Percentiles rank a stretch among this genome's conserved stretches.
These are phyloP conservation scores for Penelope pileata DNA, from an alignment of 2,113 vertebrate genomes.

Conservation along the genomic window DNA sequence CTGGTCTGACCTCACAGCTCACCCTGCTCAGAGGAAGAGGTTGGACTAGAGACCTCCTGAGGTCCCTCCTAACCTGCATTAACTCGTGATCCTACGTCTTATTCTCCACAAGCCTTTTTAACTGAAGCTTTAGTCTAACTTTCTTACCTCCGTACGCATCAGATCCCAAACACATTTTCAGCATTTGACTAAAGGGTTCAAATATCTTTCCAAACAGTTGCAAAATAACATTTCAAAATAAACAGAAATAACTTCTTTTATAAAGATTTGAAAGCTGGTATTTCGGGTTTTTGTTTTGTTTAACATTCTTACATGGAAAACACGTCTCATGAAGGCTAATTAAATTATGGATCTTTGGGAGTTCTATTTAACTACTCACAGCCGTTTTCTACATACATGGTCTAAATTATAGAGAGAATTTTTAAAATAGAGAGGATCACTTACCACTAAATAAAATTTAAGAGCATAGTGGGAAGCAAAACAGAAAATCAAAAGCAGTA, in stretches of 20 bases:
- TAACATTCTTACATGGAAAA: not conserved
- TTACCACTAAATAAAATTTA: not conserved
- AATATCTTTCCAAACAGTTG: not conserved
- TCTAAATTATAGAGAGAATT: not conserved
- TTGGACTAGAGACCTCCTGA: not conserved
- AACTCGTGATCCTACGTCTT: not conserved
- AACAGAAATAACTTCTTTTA: not conserved
- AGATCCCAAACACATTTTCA: not conserved
- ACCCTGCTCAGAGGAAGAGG: not conserved
- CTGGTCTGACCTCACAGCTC: not conserved
- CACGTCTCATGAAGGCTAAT: not conserved
- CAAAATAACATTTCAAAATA: not conserved
- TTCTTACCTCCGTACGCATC: not conserved
- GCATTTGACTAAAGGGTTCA: not conserved
- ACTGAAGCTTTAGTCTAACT: not conserved
- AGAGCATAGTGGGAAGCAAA: not conserved
- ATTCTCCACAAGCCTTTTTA: not conserved
- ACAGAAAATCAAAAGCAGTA: not conserved
- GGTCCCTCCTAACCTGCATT: not conserved
- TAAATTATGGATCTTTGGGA: not conserved
- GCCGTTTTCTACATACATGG: not conserved
- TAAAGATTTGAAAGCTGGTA: not conserved
- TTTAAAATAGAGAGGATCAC: not conserved
- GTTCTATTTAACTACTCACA: not conserved
- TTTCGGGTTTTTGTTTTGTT: not conserved